Percentiles rank a stretch among this genome's conserved stretches.
phyloP scores from a whole-genome alignment of 92 coral and sea anemone species.

The Parazoanthus darwini region DNA sequence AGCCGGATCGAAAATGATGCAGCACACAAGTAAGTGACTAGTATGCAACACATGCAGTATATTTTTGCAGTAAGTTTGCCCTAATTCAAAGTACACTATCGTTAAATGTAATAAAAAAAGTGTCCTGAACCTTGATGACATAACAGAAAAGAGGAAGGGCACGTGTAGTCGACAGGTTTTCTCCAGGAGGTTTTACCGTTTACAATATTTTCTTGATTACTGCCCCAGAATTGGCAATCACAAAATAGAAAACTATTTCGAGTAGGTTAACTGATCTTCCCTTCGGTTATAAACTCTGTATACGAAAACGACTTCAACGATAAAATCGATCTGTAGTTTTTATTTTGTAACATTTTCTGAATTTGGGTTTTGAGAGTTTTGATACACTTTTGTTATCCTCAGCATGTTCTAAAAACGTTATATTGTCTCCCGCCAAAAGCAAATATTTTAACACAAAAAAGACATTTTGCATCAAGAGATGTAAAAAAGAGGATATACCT shows the following conservation, averaged over 20 bases:
- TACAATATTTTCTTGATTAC: not conserved
- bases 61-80: too few species aligned
- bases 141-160: slow-evolving; percentile 38
- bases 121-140: not conserved
- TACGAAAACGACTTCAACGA: not conserved
- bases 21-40: slow-evolving; percentile 40
- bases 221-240: not conserved
- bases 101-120: not conserved
- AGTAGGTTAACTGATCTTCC: not conserved
- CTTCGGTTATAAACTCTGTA: not conserved
- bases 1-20: slow-evolving; percentile 34
- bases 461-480: slow-evolving; percentile 30
- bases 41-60: not conserved
- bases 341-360: slow-evolving; percentile 13
- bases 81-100: not conserved
- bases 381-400: slow-evolving; percentile 63
- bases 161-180: slow-evolving; percentile 29
- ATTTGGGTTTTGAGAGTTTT: slow-evolving; percentile 34
- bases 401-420: slow-evolving; percentile 60
- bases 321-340: not conserved
- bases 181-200: not conserved
- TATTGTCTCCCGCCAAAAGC: slow-evolving; percentile 49
- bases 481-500: slow-evolving; percentile 1
- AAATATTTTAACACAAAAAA: slow-evolving; percentile 51
- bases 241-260: not conserved